phyloP scores from a whole-genome alignment of 2,888 invertebrate genomes.

The Rhynchonema sp. region DNA sequence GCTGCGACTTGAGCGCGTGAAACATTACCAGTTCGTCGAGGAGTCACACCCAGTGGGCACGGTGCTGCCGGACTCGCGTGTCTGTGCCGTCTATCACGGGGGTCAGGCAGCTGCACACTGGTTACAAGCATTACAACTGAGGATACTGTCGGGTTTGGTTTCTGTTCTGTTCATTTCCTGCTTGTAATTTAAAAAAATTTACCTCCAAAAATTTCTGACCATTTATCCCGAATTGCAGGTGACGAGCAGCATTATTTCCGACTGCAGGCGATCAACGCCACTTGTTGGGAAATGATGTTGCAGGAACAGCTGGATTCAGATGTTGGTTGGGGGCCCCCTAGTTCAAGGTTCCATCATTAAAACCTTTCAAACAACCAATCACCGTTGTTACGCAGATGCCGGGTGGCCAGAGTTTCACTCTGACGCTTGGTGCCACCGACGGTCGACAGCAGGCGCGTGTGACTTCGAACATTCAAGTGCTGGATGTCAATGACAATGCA shows the following conservation, averaged over 20 bases:
- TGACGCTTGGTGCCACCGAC: constrained; percentile 5
- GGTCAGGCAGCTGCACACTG: not conserved
- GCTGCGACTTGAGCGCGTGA: not conserved
- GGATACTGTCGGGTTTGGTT: too few species aligned
- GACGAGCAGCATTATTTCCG: not conserved
- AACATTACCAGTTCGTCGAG: not conserved
- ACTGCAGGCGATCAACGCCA: not conserved
- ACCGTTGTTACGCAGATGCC: not conserved
- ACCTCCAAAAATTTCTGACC: too few species aligned
- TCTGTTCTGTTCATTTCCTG: too few species aligned
- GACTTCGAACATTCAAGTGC: constrained; percentile 10
- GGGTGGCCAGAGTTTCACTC: constrained; percentile 6
- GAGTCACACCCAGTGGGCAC: not conserved
- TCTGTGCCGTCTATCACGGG: not conserved
- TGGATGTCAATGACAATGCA: constrained; percentile 28
- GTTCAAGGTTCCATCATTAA: too few species aligned
- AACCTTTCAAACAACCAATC: not conserved
- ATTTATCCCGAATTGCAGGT: too few species aligned
- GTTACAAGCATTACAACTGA: not conserved
- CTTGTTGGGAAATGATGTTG: not conserved
- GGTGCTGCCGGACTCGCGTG: not conserved
- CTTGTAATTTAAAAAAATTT: too few species aligned
- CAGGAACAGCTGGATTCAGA: not conserved
- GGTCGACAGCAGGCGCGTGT: constrained; percentile 1
- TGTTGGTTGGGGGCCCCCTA: too few species aligned